Evolutionary conservation across 2,888 invertebrate species (phyloP), one percentile per base, ranked within the genome.

Genomic region (Nymphalis c-album): DNA sequence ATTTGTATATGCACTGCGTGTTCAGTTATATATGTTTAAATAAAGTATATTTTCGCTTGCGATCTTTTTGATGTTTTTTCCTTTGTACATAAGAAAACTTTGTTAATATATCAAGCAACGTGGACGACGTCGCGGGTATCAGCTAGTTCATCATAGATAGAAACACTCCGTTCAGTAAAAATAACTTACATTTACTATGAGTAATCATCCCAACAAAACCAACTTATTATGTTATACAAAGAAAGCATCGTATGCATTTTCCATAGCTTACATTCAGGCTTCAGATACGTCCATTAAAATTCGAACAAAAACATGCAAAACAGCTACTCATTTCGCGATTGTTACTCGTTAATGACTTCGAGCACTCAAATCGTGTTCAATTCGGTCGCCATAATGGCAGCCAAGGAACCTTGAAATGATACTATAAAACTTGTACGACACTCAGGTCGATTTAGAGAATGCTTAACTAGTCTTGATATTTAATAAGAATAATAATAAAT

Each of bases 361-460:
- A 60, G 69, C 70, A 67, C 70, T 68, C 63, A 57, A 68, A 62
- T 63, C 67, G 64, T 63, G 71, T 71, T 77, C 77, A 83, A 85
- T 86, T 85, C 82, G 80, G 82, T 72, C 67, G 74, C 74, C 73
- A 73, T 78, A 79, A 81, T 81, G 80, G 82, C 62, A 69, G 64
- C 45, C 65, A 40, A 13, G 22, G 63, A 85, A 87, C 90, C 90
- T 89, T 87, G 80, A 79, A 79, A 75, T 81, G 79, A 78, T 78
- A 81, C 85, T 83, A 85, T 85, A 85, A 84, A 86, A 80, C 83
- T 85, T 86, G 76, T 82, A 78, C 80, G 78, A 81, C 77, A 81
- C 81, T 82, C 79, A 79, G 81, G 85, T 85, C 81, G 84, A 83
- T 76, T 78, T 67, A n/a, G 45, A 45, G 20, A 1, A 7, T 51